Percentiles rank a stretch among this genome's conserved stretches.
These are phyloP conservation scores for Chloroclystis v-ata DNA, from an alignment of 2,888 invertebrate genomes.

Conservation along the genomic window DNA sequence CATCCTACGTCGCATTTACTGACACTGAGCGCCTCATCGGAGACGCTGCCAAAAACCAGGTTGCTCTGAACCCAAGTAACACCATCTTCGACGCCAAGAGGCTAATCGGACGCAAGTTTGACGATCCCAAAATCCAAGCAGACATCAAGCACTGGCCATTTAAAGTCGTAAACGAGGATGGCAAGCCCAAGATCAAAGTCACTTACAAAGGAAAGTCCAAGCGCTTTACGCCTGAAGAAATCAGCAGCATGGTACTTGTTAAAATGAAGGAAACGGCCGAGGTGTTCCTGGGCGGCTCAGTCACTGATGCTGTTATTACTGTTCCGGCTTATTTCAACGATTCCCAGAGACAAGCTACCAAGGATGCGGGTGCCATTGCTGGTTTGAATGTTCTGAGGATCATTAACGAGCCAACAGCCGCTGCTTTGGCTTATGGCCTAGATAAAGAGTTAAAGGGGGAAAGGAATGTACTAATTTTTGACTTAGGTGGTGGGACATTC, in stretches of 20 bases:
- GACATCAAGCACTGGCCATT: conserved; percentile 93
- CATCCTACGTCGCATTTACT: conserved; percentile 85
- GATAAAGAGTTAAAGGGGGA: conserved; percentile 82
- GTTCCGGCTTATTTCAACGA: conserved; percentile 89
- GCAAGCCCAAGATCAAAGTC: conserved; percentile 82
- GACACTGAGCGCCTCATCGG: conserved; percentile 80
- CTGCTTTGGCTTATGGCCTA: conserved; percentile 84
- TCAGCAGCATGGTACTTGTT: conserved; percentile 82
- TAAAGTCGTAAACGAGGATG: conserved; percentile 80
- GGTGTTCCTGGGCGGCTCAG: conserved; percentile 81
- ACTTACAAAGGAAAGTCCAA: conserved; percentile 81
- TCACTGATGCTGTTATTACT: conserved; percentile 85
- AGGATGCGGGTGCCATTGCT: conserved; percentile 87
- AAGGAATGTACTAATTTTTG: conserved; percentile 80
- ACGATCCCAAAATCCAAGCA: conserved; percentile 84
- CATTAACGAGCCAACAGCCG: conserved; percentile 89
- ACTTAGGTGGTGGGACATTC: conserved; percentile 83
- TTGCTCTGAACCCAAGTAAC: conserved; percentile 84
- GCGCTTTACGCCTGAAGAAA: conserved; percentile 82
- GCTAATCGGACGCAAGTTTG: conserved; percentile 87
- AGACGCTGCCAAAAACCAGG: conserved; percentile 84
- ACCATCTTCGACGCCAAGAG: conserved; percentile 90
- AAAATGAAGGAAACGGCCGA: conserved; percentile 82
- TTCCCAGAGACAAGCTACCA: conserved; percentile 86
- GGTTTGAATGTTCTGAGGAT: conserved; percentile 88